phyloP scores from a whole-genome alignment of 2,888 invertebrate genomes.

The Ametastegia equiseti region DNA sequence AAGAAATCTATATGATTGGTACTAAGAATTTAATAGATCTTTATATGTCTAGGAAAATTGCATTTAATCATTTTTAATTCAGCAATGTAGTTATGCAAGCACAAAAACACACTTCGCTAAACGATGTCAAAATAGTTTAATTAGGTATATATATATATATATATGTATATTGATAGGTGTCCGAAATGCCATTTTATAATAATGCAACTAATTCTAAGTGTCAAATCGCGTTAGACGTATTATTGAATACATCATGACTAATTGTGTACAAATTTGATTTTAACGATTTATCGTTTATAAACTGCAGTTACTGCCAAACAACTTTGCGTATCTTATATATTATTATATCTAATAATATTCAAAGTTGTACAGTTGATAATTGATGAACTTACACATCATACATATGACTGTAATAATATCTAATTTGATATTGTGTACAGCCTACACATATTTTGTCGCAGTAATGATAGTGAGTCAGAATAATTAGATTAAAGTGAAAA shows the following conservation, averaged over 20 bases:
- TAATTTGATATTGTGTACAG: constrained; percentile 5
- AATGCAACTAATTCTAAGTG: constrained; percentile 38
- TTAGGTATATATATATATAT: too few relatives aligned
- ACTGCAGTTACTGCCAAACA: constrained; percentile 1
- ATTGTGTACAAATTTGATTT: constrained; percentile 8
- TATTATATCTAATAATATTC: constrained; percentile 15
- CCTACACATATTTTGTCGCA: background rate
- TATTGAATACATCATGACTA: constrained; percentile 1
- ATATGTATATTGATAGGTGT: constrained; percentile 3
- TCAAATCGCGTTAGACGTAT: constrained; percentile 21
- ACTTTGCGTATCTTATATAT: constrained; percentile 19
- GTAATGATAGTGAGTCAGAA: background rate
- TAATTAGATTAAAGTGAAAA: background rate
- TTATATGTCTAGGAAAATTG: background rate
- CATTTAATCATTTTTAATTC: constrained; percentile 12
- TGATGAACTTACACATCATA: constrained; percentile 1
- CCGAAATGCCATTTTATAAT: constrained; percentile 31
- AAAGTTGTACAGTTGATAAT: background rate
- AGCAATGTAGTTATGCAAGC: background rate
- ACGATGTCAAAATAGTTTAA: constrained; percentile 6
- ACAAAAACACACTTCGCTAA: constrained; percentile 1
- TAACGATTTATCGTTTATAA: constrained; percentile 17
- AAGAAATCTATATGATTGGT: constrained; percentile 21
- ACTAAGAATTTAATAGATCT: constrained; percentile 10
- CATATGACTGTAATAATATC: background rate